phyloP scores from a whole-genome alignment of 2,797 vertebrate species.

The Platyrinchus mystaceus region DNA sequence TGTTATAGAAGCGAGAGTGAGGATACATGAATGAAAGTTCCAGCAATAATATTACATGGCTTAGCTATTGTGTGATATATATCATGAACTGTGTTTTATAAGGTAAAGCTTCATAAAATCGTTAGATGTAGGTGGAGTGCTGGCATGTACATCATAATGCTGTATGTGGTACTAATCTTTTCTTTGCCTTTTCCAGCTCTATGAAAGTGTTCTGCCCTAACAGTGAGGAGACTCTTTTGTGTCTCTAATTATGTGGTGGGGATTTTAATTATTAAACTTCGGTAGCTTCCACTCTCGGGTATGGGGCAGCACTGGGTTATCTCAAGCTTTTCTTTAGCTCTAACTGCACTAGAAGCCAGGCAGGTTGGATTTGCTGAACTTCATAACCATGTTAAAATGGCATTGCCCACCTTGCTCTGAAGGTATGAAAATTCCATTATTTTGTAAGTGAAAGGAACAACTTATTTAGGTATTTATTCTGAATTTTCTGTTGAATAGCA shows the following conservation, averaged over 20 bases:
- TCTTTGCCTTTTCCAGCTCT: neutral
- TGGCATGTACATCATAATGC: fast-evolving
- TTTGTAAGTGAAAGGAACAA: neutral
- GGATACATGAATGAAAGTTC: neutral
- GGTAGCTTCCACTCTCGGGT: neutral
- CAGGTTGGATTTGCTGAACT: neutral
- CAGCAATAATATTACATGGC: neutral
- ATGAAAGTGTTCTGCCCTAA: neutral
- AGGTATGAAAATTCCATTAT: neutral
- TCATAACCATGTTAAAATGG: neutral
- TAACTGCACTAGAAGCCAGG: neutral
- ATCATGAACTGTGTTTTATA: neutral
- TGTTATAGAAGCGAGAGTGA: neutral
- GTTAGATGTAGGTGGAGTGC: neutral
- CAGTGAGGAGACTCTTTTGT: neutral
- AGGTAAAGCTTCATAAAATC: neutral
- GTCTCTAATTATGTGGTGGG: neutral
- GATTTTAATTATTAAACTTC: neutral
- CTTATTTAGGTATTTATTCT: neutral
- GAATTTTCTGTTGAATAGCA: neutral
- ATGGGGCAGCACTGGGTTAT: neutral
- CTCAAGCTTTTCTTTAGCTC: neutral
- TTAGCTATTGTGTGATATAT: neutral
- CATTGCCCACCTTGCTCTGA: neutral
- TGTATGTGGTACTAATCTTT: neutral